A percentile compares a stretch with the other conserved stretches of the same genome.
These are phyloP conservation scores for Porites lobata DNA, from an alignment of 92 coral and sea anemone genomes.

Conservation along the genomic window DNA sequence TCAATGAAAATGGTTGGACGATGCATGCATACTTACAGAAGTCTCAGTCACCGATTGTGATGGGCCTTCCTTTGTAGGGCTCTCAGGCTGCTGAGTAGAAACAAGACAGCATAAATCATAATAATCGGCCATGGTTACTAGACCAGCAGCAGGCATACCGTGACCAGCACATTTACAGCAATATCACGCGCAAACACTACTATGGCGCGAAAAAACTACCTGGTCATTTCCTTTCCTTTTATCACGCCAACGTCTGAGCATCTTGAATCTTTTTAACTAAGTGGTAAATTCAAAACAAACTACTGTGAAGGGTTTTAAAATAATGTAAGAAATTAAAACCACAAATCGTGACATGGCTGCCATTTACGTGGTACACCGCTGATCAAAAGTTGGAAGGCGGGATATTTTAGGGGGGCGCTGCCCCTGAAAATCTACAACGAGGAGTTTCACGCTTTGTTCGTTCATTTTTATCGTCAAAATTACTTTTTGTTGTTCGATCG, in stretches of 20 bases:
- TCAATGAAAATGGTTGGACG: neutral
- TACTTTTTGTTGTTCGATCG: neutral
- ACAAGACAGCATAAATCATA: neutral
- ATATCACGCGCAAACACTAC: too few relatives aligned
- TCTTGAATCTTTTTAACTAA: constrained; percentile 34
- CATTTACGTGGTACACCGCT: constrained; percentile 25
- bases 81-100: constrained; percentile 27
- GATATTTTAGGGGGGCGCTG: constrained; percentile 58
- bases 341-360: constrained; percentile 14
- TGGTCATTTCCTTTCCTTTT: constrained; percentile 66
- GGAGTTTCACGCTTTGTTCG: neutral
- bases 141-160: too few relatives aligned
- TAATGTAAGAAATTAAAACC: neutral
- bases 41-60: constrained; percentile 35
- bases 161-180: too few relatives aligned
- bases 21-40: constrained; percentile 29
- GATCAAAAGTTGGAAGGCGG: constrained; percentile 43
- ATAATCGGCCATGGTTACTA: too few relatives aligned
- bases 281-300: neutral
- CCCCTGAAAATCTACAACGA: constrained; percentile 49
- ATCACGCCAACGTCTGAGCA: constrained; percentile 91
- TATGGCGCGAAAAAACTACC: constrained; percentile 4
- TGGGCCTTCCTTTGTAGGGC: constrained; percentile 30
- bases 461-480: neutral
- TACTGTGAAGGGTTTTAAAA: neutral